Percentiles rank a stretch among this genome's conserved stretches.
These are phyloP conservation scores for Yponomeuta cagnagella DNA, from an alignment of 2,888 invertebrate species.

Conservation along the genomic window DNA sequence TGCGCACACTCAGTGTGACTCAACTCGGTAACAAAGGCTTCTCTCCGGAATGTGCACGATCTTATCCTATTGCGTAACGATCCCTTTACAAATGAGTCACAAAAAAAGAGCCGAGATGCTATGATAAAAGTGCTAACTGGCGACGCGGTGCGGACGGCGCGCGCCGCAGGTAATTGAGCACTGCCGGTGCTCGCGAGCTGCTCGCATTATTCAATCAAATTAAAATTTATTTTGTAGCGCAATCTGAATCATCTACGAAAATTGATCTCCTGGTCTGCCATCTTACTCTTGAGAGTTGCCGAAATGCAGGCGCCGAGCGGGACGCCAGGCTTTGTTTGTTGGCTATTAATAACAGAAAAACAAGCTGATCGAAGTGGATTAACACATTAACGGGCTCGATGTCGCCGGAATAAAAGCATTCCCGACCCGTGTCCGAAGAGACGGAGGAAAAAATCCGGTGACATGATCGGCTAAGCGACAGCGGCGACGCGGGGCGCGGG, in stretches of 20 bases:
- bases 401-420: constrained; percentile 67
- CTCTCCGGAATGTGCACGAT: constrained; percentile 20
- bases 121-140: constrained; percentile 29
- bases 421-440: constrained; percentile 44
- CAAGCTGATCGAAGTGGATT: constrained; percentile 65
- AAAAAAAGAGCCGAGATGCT: constrained; percentile 28
- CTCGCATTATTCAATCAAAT: constrained; percentile 32
- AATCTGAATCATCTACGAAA: neutral
- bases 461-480: constrained; percentile 30
- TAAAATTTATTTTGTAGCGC: constrained; percentile 27
- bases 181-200: constrained; percentile 16
- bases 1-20: neutral
- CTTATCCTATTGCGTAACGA: constrained; percentile 36
- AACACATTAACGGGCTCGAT: constrained; percentile 65
- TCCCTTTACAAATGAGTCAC: constrained; percentile 38
- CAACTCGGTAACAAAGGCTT: neutral
- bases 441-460: constrained; percentile 39
- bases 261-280: constrained; percentile 14
- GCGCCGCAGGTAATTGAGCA: constrained; percentile 15
- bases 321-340: constrained; percentile 45
- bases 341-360: constrained; percentile 61
- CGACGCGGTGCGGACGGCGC: constrained; percentile 7
- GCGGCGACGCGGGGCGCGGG: neutral
- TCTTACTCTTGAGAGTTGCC: constrained; percentile 23
- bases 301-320: constrained; percentile 27